Base-by-base conservation (phyloP, 2,888 invertebrate species). In the Drosophila fulvimacula region DNA sequence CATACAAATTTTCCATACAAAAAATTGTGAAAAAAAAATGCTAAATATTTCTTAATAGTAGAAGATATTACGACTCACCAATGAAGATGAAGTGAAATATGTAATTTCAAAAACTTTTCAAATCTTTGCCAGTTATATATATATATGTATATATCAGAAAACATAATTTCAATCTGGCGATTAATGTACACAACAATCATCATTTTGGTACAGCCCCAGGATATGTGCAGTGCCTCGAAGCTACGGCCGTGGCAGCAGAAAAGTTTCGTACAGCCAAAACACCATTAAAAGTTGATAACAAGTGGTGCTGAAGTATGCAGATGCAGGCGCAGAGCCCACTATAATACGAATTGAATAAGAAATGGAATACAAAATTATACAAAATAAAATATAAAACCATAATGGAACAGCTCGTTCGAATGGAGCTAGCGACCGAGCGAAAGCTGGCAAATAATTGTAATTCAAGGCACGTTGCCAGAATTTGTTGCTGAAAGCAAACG, bases 281-380 rank as follows among this genome's bases (percentile, higher is more conserved):
- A 72, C 68, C 83, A 86, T 88, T 82, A 83, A 82, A 85, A 86
- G 77, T 88, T 83, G 70, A 73, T 77, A 88, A 82, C 75, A 75
- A 88, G 75, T 79, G 66, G 41, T 58, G 67, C 63, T 69, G 56
- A 69, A 70, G 88, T 85, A 84, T 76, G 73, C 80, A 79, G 80
- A 82, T 85, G 65, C 60, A 41, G 58, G 58, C 52, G 19, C 38
- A 21, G 41, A 13, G 46, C 39, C 38, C 51, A 61, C 64, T 65
- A 34, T 36, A 21, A 61, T 64, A 65, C 64, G 72, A 66, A 69
- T 66, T 48, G 53, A 56, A 69, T 56, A 41, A 42, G 57, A 46
- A 34, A 34, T 15, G 24, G 41, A 53, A 39, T 38, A 52, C 17
- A 2, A 36, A 38, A 52, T 24, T 36, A 38, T 2, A 15, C n/a